Base-by-base conservation (phyloP, 30 jellyfish, hydroid and myxozoan species). In the Hydractinia symbiolongicarpus region DNA sequence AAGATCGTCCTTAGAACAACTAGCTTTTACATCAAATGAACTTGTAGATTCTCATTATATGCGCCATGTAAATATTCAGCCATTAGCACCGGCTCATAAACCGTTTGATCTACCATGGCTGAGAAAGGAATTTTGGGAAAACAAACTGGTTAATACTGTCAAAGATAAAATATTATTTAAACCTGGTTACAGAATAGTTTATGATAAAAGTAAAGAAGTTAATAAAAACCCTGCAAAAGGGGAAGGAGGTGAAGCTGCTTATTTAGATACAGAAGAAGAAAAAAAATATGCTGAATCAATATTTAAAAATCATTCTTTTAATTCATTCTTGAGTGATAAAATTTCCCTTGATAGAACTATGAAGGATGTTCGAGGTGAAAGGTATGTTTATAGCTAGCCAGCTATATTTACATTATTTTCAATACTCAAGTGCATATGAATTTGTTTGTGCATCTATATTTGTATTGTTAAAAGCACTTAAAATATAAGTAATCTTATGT, bases 231-330 rank as follows among this genome's bases (percentile, higher is more conserved):
- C 98, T 5, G 90, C 91, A 11, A 70, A 88, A 8, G 98, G 98
- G 16, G 98, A 93, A 80, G 90, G 88, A 30, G 98, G 98, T 21
- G 91, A 83, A 64, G 94, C 96, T 52, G 96, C 98, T 8, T 84
- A 76, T 15, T 67, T 83, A 54, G 90, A 83, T 49, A 73, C 83
- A 50, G 96, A 87, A 9, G 86, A 53, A 51, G 95, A 84, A 5
- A 93, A 87, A 79, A 81, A 86, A 76, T 86, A 83, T 51, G 94
- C 98, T 4, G 96, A 87, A 30, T 69, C 81, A 71, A 81, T 93
- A 30, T 93, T 93, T 76, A 93, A 92, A 15, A 93, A 93, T 64
- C 98, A 93, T 85, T 93, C 98, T 7, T 93, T 93, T 66, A 93
- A 93, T 69, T 93, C 98, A 6, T 81, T 87, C 70, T 72, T 93